Base-by-base conservation (phyloP, 2,113 vertebrate genomes). In the Zosterops hypoxanthus region DNA sequence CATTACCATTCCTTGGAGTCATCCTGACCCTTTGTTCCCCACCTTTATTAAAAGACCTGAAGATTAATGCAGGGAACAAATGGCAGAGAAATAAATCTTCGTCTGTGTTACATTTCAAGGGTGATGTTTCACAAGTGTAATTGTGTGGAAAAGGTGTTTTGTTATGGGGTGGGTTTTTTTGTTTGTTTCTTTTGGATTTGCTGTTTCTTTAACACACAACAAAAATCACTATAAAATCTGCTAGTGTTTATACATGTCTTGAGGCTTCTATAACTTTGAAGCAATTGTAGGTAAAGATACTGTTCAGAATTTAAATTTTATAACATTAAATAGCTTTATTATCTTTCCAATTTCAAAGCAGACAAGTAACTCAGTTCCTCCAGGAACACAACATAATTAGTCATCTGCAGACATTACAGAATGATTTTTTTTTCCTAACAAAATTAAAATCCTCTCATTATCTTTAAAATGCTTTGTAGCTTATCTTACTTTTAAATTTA, bases 51-150 rank as follows among this genome's bases (percentile, higher is more conserved):
- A 95, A 92, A 95, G 49, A 31, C 72, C 82, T 69, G 46, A 93
- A 95, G 72, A 94, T 90, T 92, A 96, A 93, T 53, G 76, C 44
- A 84, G n/a, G n/a, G 70, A 84, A 90, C 41, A 86, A 90, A 94
- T 6, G 25, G 47, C 52, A 92, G 34, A 75, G 19, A 91, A 60
- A 86, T 90, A 92, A 96, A 92, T 88, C 56, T 68, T 77, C 0
- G 4, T 47, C 46, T 66, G 11, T 26, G 24, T 78, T 80, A 59
- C 31, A 73, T 59, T 56, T 65, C 66, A 60, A 85, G 75, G 75
- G 36, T 59, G 52, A 84, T 63, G 41, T 60, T 86, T 81, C 64
- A 73, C 19, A 78, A 78, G 11, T 33, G 25, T n/a, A 87, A 73
- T 82, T 82, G 6, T 5, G 26, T 31, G 36, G 13, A 31, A 85